Base-by-base conservation (phyloP, 92 coral and sea anemone species). In the Montipora capitata region DNA sequence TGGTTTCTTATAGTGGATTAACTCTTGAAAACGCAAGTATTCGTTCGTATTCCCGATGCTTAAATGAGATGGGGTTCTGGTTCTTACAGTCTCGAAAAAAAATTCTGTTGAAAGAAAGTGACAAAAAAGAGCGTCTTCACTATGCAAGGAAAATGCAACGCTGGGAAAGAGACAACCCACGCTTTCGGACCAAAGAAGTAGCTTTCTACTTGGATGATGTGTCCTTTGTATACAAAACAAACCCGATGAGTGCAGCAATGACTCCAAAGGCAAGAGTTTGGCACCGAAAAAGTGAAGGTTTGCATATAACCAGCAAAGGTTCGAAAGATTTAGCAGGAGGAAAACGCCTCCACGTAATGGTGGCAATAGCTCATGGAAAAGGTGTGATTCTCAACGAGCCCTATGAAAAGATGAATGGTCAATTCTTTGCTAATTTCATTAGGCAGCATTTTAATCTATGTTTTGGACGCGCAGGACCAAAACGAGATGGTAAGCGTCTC, bases 261-360 rank as follows among this genome's bases (percentile, higher is more conserved):
- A 10, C 41, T 3, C 69, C 51, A 7, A 65, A 65, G 9, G 27
- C 69, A 3, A 4, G 69, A 3, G 56, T 1, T 49, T 49, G 56
- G 56, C 11, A 0, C 11, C 7, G 56, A 49, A 0, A 49, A 11
- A 49, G 56, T 11, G 56, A 49, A 80, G 92, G 88, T n/a, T 83
- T 89, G 40, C 67, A 63, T 41, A 74, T 92, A 45, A 92, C 93
- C 18, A 85, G 87, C 40, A 92, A 83, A 71, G 95, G 91, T 44
- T 76, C 87, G 42, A 92, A 92, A 85, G 81, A 88, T 68, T 85
- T 92, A 27, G 90, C 90, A 10, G 92, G 90, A 72, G 93, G 95
- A 14, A 79, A 86, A 41, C 72, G 88, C 51, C 59, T 92, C 40
- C 88, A 92, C 54, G 44, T 92, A 15, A 92, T 92, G 72, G 95